Evolutionary conservation across 2,797 vertebrate species (phyloP).

Genomic region (Sebastes aleutianus): DNA sequence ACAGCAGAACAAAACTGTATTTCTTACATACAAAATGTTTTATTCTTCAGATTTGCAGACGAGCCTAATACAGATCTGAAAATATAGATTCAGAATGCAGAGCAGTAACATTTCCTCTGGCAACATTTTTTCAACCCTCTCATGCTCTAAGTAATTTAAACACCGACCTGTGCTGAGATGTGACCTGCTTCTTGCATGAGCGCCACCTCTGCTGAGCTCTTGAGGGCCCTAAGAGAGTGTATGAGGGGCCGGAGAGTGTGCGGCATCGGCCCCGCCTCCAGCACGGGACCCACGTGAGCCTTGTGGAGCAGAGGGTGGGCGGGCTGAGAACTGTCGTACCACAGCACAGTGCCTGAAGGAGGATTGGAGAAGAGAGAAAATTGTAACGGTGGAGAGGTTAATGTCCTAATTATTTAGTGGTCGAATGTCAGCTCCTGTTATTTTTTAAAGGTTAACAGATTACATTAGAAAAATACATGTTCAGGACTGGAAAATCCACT

Average conservation of each 20-base stretch:
- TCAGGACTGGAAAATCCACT: not conserved
- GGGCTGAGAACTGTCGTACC: constrained; percentile 89
- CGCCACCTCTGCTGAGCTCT: constrained; percentile 91
- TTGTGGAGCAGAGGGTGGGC: constrained; percentile 87
- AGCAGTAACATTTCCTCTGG: not conserved
- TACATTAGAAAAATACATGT: not conserved
- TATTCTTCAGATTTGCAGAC: not conserved
- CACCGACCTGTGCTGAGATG: constrained; percentile 88
- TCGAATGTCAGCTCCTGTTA: not conserved
- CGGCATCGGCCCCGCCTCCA: constrained; percentile 80
- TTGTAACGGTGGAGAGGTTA: not conserved
- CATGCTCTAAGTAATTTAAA: not conserved
- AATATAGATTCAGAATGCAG: not conserved
- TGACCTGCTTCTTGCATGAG: constrained; percentile 91
- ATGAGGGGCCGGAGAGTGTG: constrained; percentile 83
- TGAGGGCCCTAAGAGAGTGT: constrained; percentile 90
- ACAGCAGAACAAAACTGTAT: not conserved
- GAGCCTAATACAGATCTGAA: not conserved
- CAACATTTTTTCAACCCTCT: not conserved
- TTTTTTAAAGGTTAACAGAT: not conserved
- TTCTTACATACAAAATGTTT: not conserved
- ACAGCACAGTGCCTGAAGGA: constrained; percentile 83
- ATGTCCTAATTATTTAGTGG: not conserved
- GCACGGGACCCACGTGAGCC: constrained; percentile 81
- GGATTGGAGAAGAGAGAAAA: not conserved